phyloP scores from a whole-genome alignment of 2,888 invertebrate species.

The Dorcus parallelipipedus region DNA sequence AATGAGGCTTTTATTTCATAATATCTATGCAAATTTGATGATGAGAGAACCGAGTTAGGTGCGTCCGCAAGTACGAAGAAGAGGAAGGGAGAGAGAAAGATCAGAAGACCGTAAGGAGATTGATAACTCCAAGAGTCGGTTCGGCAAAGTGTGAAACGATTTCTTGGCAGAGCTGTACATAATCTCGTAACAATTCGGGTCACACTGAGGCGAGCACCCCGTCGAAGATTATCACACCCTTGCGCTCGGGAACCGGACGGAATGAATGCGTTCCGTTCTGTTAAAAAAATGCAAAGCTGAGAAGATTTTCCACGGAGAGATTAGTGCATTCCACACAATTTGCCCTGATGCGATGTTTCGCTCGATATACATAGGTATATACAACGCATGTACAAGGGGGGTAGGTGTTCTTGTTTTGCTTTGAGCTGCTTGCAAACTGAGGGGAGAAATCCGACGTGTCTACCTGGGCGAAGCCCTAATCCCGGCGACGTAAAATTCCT shows the following conservation, averaged over 20 bases:
- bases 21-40: constrained; percentile 23
- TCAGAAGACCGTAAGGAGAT: constrained; percentile 26
- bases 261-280: too few species aligned
- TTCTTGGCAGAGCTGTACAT: constrained; percentile 28
- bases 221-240: constrained; percentile 29
- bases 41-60: constrained; percentile 5
- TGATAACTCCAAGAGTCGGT: constrained; percentile 28
- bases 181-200: constrained; percentile 31
- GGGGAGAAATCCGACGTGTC: constrained; percentile 12
- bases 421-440: constrained; percentile 6
- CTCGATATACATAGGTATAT: constrained; percentile 21
- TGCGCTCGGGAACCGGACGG: constrained; percentile 9
- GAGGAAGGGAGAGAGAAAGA: constrained; percentile 21
- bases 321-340: constrained; percentile 26
- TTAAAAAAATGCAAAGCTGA: too few species aligned
- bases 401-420: constrained; percentile 24
- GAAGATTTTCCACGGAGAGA: too few species aligned
- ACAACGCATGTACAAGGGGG: constrained; percentile 12
- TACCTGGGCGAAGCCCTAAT: constrained; percentile 9
- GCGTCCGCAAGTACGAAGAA: constrained; percentile 1
- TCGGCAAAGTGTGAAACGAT: constrained; percentile 31
- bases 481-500: constrained; percentile 1
- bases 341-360: constrained; percentile 22
- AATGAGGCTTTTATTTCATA: constrained; percentile 16
- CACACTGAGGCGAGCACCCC: constrained; percentile 22